Base-by-base conservation (phyloP, 2,888 invertebrate genomes). In the Macrophya annulata region DNA sequence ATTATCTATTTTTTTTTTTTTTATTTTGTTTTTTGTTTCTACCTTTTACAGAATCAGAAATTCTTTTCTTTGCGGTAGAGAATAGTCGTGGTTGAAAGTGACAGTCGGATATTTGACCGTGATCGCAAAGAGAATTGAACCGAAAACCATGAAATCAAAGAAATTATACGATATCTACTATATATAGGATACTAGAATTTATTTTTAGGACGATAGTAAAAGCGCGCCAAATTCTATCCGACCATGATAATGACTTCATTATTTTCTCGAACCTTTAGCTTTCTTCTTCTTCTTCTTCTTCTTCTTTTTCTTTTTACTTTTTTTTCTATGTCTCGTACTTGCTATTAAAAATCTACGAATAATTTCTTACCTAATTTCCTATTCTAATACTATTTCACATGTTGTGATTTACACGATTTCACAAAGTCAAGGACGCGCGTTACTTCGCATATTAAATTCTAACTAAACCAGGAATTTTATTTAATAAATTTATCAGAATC, bases 171-270 rank as follows among this genome's bases (percentile, higher is more conserved):
- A n/a, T 5, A 43, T 37, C 8, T 5, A 40, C n/a, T n/a, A n/a
- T n/a, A n/a, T n/a, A n/a, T n/a, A n/a, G n/a, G n/a, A n/a, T n/a
- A n/a, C n/a, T 6, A 21, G 43, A 1, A 15, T 8, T 71, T 31
- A 51, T 77, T 77, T 59, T 81, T 62, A 81, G 81, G 59, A 40
- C 81, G 59, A 17, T 21, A 62, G 81, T 81, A 81, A 81, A 81
- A 81, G 81, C 81, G 81, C 59, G 62, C 21, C 81, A 43, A 65
- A 81, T 81, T 62, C 12, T 17, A 62, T 59, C 21, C 15, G 62
- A 81, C 81, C 62, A 62, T 17, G 21, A 17, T 15, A n/a, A 8
- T 5, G 25, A 31, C 15, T 37, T 37, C n/a, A 9, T 21, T 31
- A 77, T 55, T n/a, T 55, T n/a, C 77, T 55, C 17, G 77, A 25